Conservation (phyloP, 2,113 vertebrate species). For the Gymnogyps californianus region DNA sequence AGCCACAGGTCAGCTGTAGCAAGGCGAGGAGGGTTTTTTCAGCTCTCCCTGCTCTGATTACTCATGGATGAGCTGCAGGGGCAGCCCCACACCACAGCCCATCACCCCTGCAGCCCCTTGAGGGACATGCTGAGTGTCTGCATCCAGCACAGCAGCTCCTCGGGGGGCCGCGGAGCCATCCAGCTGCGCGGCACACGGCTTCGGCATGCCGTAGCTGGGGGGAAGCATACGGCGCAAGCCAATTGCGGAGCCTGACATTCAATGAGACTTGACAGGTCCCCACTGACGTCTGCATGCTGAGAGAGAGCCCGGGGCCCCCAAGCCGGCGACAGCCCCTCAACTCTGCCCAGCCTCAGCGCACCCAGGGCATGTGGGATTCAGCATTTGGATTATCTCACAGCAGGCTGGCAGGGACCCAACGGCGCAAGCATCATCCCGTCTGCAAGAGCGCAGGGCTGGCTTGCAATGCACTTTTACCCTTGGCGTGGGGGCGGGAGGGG, state of each 20-base stretch:
- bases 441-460: neutral
- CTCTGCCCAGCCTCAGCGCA: neutral
- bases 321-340: neutral
- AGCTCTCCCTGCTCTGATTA: neutral
- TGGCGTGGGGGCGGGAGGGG: neutral
- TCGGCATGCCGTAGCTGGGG: rapidly evolving
- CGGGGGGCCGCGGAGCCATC: neutral
- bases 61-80: neutral
- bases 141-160: neutral
- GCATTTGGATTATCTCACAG: neutral
- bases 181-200: rapidly evolving
- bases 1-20: neutral
- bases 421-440: neutral
- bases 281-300: rapidly evolving
- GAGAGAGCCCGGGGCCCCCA: neutral
- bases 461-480: neutral
- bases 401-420: constrained; percentile 3
- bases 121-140: rapidly evolving
- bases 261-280: neutral
- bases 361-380: neutral
- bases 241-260: rapidly evolving
- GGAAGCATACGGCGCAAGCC: neutral
- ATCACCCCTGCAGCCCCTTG: neutral
- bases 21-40: neutral
- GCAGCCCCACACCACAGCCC: neutral